Percentiles rank a stretch among this genome's conserved stretches.
These are phyloP conservation scores for Onchidella celtica DNA, from an alignment of 2,888 invertebrate species.

Conservation along the genomic window DNA sequence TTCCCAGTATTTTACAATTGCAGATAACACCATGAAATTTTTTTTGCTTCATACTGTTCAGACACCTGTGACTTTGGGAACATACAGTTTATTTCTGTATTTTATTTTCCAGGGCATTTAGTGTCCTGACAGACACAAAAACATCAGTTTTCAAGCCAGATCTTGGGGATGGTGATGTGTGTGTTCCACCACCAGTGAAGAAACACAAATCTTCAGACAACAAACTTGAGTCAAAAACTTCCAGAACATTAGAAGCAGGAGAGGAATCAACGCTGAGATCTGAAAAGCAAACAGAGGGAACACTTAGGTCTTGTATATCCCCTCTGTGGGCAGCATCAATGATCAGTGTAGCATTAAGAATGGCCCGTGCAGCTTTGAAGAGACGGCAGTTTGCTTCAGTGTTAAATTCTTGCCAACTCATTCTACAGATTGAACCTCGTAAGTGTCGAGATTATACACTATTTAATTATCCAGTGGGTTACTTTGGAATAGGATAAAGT, in stretches of 20 bases:
- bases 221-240: not conserved
- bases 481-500: too few relatives aligned
- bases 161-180: not conserved
- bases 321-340: conserved; percentile 5
- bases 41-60: too few relatives aligned
- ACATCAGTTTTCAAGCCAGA: not conserved
- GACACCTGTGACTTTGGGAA: too few relatives aligned
- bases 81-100: too few relatives aligned
- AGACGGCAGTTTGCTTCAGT: conserved; percentile 24
- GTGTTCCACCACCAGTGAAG: not conserved
- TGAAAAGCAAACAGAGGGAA: not conserved
- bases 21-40: too few relatives aligned
- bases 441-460: too few relatives aligned
- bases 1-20: too few relatives aligned
- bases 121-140: conserved; percentile 4
- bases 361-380: conserved; percentile 12
- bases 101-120: conserved; percentile 26
- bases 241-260: not conserved
- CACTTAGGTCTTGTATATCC: not conserved
- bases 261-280: not conserved
- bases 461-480: too few relatives aligned
- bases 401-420: conserved; percentile 25
- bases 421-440: conserved; percentile 37
- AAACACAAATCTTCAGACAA: not conserved
- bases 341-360: conserved; percentile 7